phyloP scores from a whole-genome alignment of 2,113 vertebrate species.

The Actenoides lindsayi region DNA sequence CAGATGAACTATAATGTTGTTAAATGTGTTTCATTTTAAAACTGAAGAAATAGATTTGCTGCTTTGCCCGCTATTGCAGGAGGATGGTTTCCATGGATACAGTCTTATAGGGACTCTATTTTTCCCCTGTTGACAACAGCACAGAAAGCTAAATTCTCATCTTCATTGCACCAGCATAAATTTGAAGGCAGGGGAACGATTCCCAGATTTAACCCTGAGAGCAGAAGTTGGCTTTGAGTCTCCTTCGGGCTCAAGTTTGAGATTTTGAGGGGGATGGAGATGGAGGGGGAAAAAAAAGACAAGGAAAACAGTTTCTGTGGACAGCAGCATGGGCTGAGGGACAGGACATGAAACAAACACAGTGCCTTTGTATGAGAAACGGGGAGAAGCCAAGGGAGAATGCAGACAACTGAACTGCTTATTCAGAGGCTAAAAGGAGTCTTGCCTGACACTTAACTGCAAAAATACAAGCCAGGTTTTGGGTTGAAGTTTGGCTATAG shows the following conservation, averaged over 20 bases:
- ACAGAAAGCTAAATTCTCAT: slow-evolving; percentile 48
- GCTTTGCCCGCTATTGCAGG: slow-evolving; percentile 15
- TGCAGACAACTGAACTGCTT: neutral
- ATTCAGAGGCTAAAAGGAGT: neutral
- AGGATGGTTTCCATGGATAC: slow-evolving; percentile 72
- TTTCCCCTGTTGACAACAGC: slow-evolving; percentile 34
- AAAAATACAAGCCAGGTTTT: neutral
- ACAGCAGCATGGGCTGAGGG: neutral
- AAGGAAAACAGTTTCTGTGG: neutral
- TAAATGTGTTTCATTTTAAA: slow-evolving; percentile 48
- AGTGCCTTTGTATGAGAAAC: neutral
- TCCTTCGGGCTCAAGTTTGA: neutral
- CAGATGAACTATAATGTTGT: slow-evolving; percentile 21
- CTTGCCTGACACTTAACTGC: neutral
- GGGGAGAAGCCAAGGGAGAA: neutral
- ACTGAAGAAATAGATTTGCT: slow-evolving; percentile 54
- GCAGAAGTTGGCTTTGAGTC: neutral
- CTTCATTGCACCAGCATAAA: slow-evolving; percentile 32
- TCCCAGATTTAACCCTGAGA: slow-evolving; percentile 10
- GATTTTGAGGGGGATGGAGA: neutral
- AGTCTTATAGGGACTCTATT: slow-evolving; percentile 31
- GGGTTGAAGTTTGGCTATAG: neutral
- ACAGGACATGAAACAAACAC: neutral
- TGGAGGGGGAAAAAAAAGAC: neutral
- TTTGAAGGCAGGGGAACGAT: neutral